These are phyloP conservation scores for Elephas maximus DNA, from an alignment of 2,113 vertebrate genomes.

Conservation along the genomic window DNA sequence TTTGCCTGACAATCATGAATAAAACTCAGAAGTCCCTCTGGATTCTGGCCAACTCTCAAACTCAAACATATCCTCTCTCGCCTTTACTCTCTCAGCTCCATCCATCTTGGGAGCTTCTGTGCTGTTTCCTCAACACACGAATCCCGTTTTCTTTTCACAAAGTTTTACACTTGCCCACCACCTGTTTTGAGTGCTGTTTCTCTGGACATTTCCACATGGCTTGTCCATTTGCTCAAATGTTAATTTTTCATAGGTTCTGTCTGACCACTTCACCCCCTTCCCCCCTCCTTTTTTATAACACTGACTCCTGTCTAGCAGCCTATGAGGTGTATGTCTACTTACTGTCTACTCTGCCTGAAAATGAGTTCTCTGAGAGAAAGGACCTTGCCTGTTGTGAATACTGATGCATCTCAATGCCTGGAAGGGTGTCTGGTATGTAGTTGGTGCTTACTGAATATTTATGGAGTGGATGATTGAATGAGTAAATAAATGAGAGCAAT, in stretches of 20 bases:
- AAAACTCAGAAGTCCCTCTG: neutral
- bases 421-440: neutral
- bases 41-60: neutral
- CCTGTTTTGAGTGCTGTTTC: neutral
- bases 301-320: neutral
- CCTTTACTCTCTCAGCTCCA: neutral
- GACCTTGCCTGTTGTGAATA: neutral
- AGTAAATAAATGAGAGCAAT: neutral
- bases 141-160: neutral
- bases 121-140: neutral
- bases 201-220: neutral
- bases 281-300: neutral
- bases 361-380: neutral
- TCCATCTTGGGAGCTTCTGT: neutral
- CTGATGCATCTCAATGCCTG: neutral
- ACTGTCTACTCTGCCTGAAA: neutral
- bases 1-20: neutral
- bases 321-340: neutral
- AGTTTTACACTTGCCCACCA: neutral
- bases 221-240: neutral
- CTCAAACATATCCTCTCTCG: neutral
- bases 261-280: neutral
- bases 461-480: neutral
- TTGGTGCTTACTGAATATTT: neutral
- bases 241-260: neutral